Evolutionary conservation across 2,888 invertebrate species (phyloP), one percentile per base, ranked within the genome.

Genomic region (Habroteleia sp.): DNA sequence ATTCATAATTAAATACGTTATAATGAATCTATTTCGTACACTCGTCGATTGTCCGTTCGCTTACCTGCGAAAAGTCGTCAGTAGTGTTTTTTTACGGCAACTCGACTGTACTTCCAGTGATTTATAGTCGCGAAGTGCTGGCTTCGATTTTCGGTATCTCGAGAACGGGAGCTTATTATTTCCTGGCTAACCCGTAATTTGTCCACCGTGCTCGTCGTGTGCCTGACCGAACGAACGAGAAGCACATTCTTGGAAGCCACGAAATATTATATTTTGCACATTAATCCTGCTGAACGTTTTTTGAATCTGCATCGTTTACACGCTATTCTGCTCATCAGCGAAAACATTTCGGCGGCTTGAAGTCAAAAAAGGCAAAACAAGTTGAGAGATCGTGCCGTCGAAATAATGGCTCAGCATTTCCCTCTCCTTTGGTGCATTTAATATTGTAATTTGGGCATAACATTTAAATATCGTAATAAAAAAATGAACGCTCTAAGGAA

Each of bases 91-190:
- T 81, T 82, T 78, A 82, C 78, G 75, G 78, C 77, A 78, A 72
- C 75, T 75, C 65, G 79, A 63, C 77, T 77, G 81, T 77, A 77
- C 50, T 79, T 73, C 66, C 78, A 65, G 79, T 87, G 87, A 87
- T 87, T 87, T 87, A 87, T 86, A 79, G 83, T 79, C 82, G 83
- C 81, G 69, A 84, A 82, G 82, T 84, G 83, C 80, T 81, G 83
- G 83, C 80, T 82, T 82, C 80, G 82, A 84, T 85, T 86, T 85
- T 81, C 82, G 83, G 81, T 80, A 77, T 82, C 82, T 82, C 81
- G 80, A 83, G 80, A 84, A 86, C 87, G 84, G 87, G 84, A 87
- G 87, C 87, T 86, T 85, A 85, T 87, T 87, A 87, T 87, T 86
- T 86, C 80, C 71, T 79, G 83, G 77, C 77, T 80, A 87, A 84